Conservation (phyloP, 2,888 invertebrate genomes). For the Morpho achilles region DNA sequence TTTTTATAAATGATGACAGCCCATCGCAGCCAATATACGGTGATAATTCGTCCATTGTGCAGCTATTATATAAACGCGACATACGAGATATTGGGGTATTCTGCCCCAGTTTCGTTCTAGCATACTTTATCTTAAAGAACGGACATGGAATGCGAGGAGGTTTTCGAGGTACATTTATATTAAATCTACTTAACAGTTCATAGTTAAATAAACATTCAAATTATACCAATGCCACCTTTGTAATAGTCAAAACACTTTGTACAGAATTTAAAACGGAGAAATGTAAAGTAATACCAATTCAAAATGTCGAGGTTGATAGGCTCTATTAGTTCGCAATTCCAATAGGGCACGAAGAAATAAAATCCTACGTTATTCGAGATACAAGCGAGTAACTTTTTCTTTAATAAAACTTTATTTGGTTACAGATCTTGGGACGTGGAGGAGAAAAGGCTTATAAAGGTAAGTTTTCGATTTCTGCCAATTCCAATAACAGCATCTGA, state of each 20-base stretch:
- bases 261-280: not conserved
- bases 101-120: too few species aligned
- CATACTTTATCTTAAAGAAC: too few species aligned
- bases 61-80: too few species aligned
- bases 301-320: conserved; percentile 22
- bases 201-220: too few species aligned
- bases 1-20: too few species aligned
- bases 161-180: too few species aligned
- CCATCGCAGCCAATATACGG: too few species aligned
- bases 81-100: too few species aligned
- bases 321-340: conserved; percentile 25
- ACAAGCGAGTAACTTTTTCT: conserved; percentile 47
- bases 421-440: conserved; percentile 41
- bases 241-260: not conserved
- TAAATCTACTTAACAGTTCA: too few species aligned
- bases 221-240: not conserved
- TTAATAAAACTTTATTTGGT: conserved; percentile 59
- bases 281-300: conserved; percentile 10
- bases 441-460: conserved; percentile 46
- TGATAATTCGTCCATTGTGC: too few species aligned
- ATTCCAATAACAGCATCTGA: conserved; percentile 38
- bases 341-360: conserved; percentile 44
- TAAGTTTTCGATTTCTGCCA: conserved; percentile 38
- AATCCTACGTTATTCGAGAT: conserved; percentile 47
- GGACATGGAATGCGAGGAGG: too few species aligned